These are phyloP conservation scores for Leucoptera coffeella DNA, from an alignment of 2,888 invertebrate genomes.

Conservation along the genomic window DNA sequence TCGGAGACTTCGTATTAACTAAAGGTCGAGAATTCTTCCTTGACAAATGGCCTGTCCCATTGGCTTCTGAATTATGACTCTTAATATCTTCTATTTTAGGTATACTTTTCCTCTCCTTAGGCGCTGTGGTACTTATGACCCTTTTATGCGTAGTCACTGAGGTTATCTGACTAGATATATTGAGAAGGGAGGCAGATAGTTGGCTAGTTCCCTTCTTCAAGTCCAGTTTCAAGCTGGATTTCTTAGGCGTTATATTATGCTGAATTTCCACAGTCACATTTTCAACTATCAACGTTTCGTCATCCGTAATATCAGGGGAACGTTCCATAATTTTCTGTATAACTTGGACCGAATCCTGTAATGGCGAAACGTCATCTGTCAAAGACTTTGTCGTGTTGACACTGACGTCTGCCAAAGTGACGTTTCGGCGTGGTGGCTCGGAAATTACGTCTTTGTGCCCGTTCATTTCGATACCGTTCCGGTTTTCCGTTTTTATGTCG, in stretches of 20 bases:
- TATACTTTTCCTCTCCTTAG: slow-evolving; percentile 23
- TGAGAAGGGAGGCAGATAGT: slow-evolving; percentile 31
- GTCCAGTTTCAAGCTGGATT: slow-evolving; percentile 38
- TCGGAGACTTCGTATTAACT: slow-evolving; percentile 65
- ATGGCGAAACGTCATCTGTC: slow-evolving; percentile 19
- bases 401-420: slow-evolving; percentile 35
- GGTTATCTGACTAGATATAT: slow-evolving; percentile 46
- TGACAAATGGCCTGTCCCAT: slow-evolving; percentile 29
- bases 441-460: slow-evolving; percentile 23
- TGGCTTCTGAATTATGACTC: slow-evolving; percentile 19
- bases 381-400: slow-evolving; percentile 35
- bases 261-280: slow-evolving; percentile 46
- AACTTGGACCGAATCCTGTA: slow-evolving; percentile 10
- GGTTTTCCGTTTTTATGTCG: slow-evolving; percentile 31
- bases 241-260: slow-evolving; percentile 43
- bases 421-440: slow-evolving; percentile 14
- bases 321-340: slow-evolving; percentile 5
- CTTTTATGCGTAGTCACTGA: slow-evolving; percentile 44
- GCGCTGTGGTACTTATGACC: slow-evolving; percentile 36
- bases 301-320: slow-evolving; percentile 7
- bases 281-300: slow-evolving; percentile 23
- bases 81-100: slow-evolving; percentile 18
- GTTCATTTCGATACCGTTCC: slow-evolving; percentile 26
- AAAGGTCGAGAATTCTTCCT: slow-evolving; percentile 43
- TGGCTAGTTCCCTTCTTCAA: slow-evolving; percentile 40